Conservation (phyloP, 2,888 invertebrate genomes). For the Athrips mouffetella region DNA sequence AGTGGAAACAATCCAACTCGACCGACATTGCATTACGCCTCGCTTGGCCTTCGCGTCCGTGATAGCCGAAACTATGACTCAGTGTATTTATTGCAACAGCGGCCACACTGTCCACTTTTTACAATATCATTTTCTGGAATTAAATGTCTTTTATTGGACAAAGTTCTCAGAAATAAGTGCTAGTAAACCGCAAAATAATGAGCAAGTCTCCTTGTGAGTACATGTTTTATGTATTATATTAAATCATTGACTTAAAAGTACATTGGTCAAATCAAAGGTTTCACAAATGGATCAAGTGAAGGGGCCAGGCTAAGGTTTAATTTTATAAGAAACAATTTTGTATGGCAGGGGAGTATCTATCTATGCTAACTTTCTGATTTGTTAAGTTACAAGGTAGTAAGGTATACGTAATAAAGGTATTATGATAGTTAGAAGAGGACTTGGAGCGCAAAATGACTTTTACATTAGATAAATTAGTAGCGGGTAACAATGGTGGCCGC, state of each 20-base stretch:
- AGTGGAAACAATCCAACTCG: slow-evolving; percentile 43
- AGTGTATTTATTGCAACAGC: slow-evolving; percentile 39
- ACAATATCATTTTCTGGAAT: background rate
- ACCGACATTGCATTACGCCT: slow-evolving; percentile 49
- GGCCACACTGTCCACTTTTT: background rate
- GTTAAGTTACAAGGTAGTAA: too few relatives aligned
- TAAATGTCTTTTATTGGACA: background rate
- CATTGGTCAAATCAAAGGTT: too few relatives aligned
- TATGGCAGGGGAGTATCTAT: too few relatives aligned
- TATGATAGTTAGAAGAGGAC: slow-evolving; percentile 29
- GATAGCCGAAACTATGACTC: slow-evolving; percentile 60
- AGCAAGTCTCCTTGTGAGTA: too few relatives aligned
- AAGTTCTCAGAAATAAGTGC: background rate
- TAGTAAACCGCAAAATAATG: background rate
- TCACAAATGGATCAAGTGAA: too few relatives aligned
- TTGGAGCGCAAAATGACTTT: slow-evolving; percentile 46
- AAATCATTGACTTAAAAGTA: too few relatives aligned
- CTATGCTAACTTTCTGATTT: too few relatives aligned
- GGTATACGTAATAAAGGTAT: too few relatives aligned
- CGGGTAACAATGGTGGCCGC: slow-evolving; percentile 61
- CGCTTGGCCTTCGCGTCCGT: slow-evolving; percentile 51
- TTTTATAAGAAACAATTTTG: too few relatives aligned
- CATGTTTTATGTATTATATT: too few relatives aligned
- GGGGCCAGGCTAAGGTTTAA: too few relatives aligned
- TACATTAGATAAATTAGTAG: slow-evolving; percentile 64